Evolutionary conservation across 2,888 invertebrate genomes (phyloP).

Genomic region (Teinopalpus imperialis): DNA sequence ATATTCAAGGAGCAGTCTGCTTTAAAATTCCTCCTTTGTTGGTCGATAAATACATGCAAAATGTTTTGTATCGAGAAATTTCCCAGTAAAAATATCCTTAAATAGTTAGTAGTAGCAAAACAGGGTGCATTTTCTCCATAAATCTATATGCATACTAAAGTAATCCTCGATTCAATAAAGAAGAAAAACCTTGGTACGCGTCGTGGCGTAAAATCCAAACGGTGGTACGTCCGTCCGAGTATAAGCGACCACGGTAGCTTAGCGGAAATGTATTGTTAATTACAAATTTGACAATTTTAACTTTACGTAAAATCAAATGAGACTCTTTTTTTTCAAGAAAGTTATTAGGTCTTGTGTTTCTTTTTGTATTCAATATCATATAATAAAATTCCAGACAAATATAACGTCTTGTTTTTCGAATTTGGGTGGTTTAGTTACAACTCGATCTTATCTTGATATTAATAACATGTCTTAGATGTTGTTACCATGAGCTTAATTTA

Average conservation of each 20-base stretch:
- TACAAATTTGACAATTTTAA: too few relatives aligned
- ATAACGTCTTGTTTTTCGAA: too few relatives aligned
- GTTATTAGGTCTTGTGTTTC: too few relatives aligned
- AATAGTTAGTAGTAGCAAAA: constrained; percentile 11
- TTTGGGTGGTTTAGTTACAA: too few relatives aligned
- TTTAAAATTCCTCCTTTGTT: constrained; percentile 17
- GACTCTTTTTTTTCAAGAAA: too few relatives aligned
- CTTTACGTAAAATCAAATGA: too few relatives aligned
- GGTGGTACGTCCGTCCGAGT: background rate
- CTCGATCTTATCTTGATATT: too few relatives aligned
- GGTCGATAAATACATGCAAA: constrained; percentile 18
- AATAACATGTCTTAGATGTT: too few relatives aligned
- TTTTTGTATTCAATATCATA: too few relatives aligned
- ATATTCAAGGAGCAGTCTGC: constrained; percentile 13
- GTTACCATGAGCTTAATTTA: too few relatives aligned
- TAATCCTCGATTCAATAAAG: constrained; percentile 12
- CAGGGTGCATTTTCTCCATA: constrained; percentile 15
- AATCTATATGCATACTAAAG: constrained; percentile 16
- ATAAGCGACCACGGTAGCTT: background rate
- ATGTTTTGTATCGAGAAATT: constrained; percentile 14
- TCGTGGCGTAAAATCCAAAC: background rate
- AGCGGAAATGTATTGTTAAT: background rate
- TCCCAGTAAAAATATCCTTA: constrained; percentile 11
- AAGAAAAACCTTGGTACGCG: background rate
- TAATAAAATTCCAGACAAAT: too few relatives aligned